A percentile compares a stretch with the other conserved stretches of the same genome.
phyloP scores from a whole-genome alignment of 2,888 invertebrate genomes.

The Deroplatys truncata region DNA sequence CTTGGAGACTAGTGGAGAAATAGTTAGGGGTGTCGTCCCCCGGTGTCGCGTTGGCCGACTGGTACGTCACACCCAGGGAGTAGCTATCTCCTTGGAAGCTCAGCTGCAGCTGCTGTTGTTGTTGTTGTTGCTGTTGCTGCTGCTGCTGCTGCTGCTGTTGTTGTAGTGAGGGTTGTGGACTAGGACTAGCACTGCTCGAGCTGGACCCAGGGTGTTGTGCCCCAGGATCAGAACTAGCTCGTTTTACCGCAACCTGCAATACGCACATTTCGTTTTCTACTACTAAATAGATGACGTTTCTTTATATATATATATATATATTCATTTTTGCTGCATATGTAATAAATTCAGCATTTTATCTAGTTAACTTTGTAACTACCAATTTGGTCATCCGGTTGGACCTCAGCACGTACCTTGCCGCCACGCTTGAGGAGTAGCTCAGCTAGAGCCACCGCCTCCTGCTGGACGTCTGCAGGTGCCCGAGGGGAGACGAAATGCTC shows the following conservation, averaged over 20 bases:
- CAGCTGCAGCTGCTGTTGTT: conserved; percentile 47
- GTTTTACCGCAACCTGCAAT: conserved; percentile 51
- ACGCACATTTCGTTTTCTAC: not conserved
- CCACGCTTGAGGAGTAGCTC: conserved; percentile 71
- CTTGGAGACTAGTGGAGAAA: conserved; percentile 51
- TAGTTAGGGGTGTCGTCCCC: conserved; percentile 49
- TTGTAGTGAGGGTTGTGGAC: conserved; percentile 16
- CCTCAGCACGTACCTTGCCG: conserved; percentile 45
- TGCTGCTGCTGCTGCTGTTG: conserved; percentile 5
- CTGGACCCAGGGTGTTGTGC: conserved; percentile 13
- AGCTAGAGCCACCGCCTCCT: conserved; percentile 61
- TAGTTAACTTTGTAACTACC: no score
- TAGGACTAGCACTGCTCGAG: conserved; percentile 28
- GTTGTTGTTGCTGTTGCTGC: conserved; percentile 20
- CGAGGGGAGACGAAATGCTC: conserved; percentile 51
- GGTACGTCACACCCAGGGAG: conserved; percentile 59
- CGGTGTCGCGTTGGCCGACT: conserved; percentile 39
- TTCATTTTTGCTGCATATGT: no score
- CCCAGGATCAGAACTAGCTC: conserved; percentile 69
- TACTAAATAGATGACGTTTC: no score
- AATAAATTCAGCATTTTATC: no score
- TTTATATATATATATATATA: no score
- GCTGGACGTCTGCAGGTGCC: conserved; percentile 47
- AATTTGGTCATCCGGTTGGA: no score
- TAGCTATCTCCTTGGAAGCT: conserved; percentile 54